Evolutionary conservation across 2,797 vertebrate genomes (phyloP), one percentile per base, ranked within the genome.

Genomic region (Hypotaenidia okinawae): DNA sequence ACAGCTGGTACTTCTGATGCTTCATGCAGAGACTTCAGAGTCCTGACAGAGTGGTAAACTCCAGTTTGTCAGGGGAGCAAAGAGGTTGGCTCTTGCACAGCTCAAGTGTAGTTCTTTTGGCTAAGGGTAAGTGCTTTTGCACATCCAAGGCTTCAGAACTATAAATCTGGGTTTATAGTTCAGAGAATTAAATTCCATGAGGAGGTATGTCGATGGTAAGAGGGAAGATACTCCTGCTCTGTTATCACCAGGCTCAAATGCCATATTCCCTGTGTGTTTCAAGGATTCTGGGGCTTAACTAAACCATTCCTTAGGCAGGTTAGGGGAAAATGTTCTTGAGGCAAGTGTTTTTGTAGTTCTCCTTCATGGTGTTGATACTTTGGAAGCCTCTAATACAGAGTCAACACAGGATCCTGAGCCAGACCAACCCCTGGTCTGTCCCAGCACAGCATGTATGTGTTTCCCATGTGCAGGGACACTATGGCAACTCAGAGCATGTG

Each of bases 361-460:
- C 1, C 3, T 59, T 75, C 41, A 6, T 51, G 28, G 4, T 9
- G 11, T 0, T 9, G n/a, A 28, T 66, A 80, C 49, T 69, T 35
- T 70, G 21, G 45, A 43, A 77, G 55, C 27, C 54, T 21, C 7
- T 74, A 28, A 35, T 5, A 17, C 57, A 57, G 59, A 25, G 7
- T 11, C 3, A 4, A 8, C 14, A 11, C 13, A 28, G 59, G 58
- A 7, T 41, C 47, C 78, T n/a, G 25, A 51, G 39, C 43, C 37
- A 9, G 24, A 13, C 32, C 49, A 32, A 43, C 6, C 33, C 6
- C n/a, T 25, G 75, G 5, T n/a, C 78, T 63, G 35, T 54, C 9
- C 8, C 66, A 68, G 69, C 57, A 2, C 3, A 13, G 61, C 1
- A 1, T 30, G 64, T 14, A 1, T 18, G 25, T 0, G 18, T 28